A percentile compares a stretch with the other conserved stretches of the same genome.
Conservation (phyloP, 2,113 vertebrate genomes). For the Sylvietta virens region DNA sequence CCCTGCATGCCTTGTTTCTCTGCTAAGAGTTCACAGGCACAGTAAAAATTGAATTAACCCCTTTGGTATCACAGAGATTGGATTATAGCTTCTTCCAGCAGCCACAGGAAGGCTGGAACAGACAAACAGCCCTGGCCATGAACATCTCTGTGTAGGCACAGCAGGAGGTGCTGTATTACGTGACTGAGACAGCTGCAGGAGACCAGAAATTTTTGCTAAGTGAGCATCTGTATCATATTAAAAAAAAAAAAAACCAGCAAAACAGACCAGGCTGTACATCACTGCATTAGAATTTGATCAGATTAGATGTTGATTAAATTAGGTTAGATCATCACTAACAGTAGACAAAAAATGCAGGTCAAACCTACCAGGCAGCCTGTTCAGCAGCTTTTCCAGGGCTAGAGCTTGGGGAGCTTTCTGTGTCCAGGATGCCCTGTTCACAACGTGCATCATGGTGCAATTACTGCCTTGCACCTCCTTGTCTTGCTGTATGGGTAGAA, state of each 20-base stretch:
- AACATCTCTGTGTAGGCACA: neutral
- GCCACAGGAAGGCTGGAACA: neutral
- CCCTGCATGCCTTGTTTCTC: neutral
- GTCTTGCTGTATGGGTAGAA: neutral
- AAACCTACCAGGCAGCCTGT: neutral
- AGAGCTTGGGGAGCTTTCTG: neutral
- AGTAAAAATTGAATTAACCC: neutral
- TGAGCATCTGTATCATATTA: neutral
- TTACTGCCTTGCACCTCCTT: neutral
- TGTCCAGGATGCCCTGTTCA: neutral
- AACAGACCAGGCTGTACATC: neutral
- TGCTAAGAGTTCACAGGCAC: neutral
- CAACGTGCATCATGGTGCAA: accelerated
- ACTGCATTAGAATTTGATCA: neutral
- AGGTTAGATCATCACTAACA: neutral
- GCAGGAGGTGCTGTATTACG: neutral
- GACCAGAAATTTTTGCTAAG: neutral
- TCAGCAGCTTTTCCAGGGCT: neutral
- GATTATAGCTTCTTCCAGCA: neutral
- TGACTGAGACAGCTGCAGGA: neutral
- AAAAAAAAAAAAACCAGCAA: neutral
- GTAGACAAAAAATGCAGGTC: neutral
- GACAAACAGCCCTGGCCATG: neutral
- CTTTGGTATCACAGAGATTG: neutral
- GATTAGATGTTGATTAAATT: neutral